Conservation (phyloP, 2,113 vertebrate species). For the Phoenicopterus ruber region DNA sequence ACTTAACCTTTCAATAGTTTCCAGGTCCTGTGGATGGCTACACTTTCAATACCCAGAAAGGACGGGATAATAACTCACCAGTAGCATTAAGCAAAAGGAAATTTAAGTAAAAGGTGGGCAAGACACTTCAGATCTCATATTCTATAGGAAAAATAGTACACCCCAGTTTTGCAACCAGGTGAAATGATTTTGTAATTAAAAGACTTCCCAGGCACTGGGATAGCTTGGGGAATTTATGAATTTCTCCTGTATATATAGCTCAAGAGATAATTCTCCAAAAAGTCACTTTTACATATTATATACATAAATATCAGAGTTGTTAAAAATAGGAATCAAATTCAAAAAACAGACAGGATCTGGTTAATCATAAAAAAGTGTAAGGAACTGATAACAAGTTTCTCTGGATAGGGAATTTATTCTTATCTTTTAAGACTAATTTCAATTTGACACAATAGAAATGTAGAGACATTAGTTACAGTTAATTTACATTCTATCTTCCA, state of each 20-base stretch:
- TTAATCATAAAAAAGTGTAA: background rate
- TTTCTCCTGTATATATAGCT: background rate
- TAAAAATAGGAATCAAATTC: background rate
- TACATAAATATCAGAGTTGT: background rate
- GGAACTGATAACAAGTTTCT: background rate
- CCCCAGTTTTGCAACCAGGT: rapidly evolving
- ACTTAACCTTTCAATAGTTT: background rate
- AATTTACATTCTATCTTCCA: conserved; percentile 26
- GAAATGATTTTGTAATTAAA: background rate
- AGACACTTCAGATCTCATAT: background rate
- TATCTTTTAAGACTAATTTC: conserved; percentile 22
- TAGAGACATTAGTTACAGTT: background rate
- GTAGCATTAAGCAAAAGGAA: rapidly evolving
- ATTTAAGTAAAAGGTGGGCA: background rate
- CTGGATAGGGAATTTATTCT: background rate
- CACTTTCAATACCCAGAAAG: background rate
- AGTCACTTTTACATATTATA: background rate
- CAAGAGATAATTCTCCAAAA: background rate
- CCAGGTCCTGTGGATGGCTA: background rate
- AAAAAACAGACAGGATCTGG: background rate
- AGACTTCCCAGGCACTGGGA: background rate
- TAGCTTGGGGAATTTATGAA: background rate
- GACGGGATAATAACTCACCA: rapidly evolving
- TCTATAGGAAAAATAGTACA: background rate
- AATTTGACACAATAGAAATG: background rate